A percentile compares a stretch with the other conserved stretches of the same genome.
These are phyloP conservation scores for Drosophila orosa DNA, from an alignment of 1,140 invertebrate species.

Conservation along the genomic window DNA sequence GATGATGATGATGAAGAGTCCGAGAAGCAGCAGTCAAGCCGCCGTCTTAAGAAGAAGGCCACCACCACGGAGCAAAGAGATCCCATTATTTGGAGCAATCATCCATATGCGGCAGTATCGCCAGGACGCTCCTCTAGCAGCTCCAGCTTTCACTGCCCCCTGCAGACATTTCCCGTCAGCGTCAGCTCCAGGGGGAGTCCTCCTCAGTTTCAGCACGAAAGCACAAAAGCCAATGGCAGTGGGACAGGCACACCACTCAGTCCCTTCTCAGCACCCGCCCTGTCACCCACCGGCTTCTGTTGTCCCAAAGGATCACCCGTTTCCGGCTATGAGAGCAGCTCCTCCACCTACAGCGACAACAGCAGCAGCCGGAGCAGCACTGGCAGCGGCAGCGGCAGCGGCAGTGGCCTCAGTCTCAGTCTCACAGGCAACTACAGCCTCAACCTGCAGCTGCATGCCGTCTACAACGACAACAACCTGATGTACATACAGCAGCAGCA, in stretches of 20 bases:
- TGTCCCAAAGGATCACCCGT: constrained; percentile 82
- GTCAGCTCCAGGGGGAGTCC: constrained; percentile 57
- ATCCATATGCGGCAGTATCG: constrained; percentile 49
- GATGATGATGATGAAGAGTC: constrained; percentile 82
- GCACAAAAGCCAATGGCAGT: constrained; percentile 10
- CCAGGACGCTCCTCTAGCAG: constrained; percentile 14
- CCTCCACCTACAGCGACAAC: constrained; percentile 82
- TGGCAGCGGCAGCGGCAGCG: constrained; percentile 26
- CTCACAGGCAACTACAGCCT: constrained; percentile 84
- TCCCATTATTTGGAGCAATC: constrained; percentile 69
- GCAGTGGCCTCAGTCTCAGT: too few species aligned
- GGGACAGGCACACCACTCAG: constrained; percentile 48
- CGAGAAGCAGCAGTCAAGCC: constrained; percentile 27
- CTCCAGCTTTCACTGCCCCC: constrained; percentile 33
- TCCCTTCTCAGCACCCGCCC: constrained; percentile 64
- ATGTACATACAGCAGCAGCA: constrained; percentile 64
- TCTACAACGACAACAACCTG: constrained; percentile 85
- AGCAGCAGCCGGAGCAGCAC: constrained; percentile 30
- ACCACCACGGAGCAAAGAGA: constrained; percentile 45
- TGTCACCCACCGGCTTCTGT: constrained; percentile 70
- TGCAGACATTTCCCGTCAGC: constrained; percentile 64
- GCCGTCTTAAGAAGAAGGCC: constrained; percentile 54
- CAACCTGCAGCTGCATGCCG: constrained; percentile 85
- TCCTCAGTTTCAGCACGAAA: constrained; percentile 57
- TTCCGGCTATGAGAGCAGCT: constrained; percentile 81